Base-by-base conservation (phyloP, 2,113 vertebrate species). In the Dicentrarchus labrax region DNA sequence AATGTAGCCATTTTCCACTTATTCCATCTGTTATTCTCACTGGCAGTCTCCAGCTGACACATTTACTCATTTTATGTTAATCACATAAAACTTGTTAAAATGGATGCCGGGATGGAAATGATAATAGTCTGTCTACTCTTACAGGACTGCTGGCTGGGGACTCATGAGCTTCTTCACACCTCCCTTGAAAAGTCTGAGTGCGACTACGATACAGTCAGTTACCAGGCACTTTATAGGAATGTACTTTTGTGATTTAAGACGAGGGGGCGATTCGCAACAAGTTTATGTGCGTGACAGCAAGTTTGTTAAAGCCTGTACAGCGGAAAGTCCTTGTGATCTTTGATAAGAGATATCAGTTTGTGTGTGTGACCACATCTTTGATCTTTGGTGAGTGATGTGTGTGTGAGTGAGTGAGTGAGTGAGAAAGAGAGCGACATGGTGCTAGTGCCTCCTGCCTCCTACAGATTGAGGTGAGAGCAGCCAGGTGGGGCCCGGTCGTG, bases 401-500 rank as follows among this genome's bases (percentile, higher is more conserved):
- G 78, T 68, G 82, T 66, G 82, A 19, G 72, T 56, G 59, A 66
- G 41, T 86, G 59, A 57, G 72, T 6, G 60, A 17, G 86, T 67
- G 74, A 61, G 86, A 54, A 68, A 54, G 76, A 39, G 76, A 64
- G 84, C 67, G 84, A 76, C 79, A 64, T 19, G 75, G 87, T 62
- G 85, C 77, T 16, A 22, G 76, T 73, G 83, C 78, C 89, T 89
- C 75, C 77, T 77, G 81, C 86, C 88, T 92, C 84, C 81, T 83
- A 38, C 92, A 89, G 91, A 89, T 93, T 83, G 93, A 93, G 91
- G 90, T 87, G 91, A 81, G 88, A 89, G 88, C 84, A 81, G 83
- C 85, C 88, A 92, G 92, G 89, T 93, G 90, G 87, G 91, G 80
- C 77, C 62, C 59, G 84, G 89, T 85, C 78, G 80, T 82, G 87